These are phyloP conservation scores for Psittacula derbiana DNA, from an alignment of 2,797 vertebrate genomes.

Conservation along the genomic window DNA sequence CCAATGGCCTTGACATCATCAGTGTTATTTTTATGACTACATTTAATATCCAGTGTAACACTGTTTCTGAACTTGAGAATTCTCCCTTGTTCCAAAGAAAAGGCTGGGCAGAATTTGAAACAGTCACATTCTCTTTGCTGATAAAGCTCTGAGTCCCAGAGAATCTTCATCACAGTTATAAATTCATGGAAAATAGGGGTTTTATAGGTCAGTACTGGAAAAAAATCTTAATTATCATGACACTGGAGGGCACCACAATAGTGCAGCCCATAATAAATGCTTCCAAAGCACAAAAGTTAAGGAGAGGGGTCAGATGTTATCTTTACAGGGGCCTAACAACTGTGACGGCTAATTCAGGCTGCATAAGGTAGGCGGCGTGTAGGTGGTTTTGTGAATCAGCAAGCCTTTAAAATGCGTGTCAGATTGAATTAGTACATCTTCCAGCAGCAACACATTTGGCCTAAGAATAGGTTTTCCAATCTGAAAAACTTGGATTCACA, in stretches of 20 bases:
- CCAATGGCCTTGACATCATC: neutral
- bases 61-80: neutral
- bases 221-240: neutral
- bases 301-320: conserved; percentile 34
- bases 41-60: neutral
- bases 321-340: conserved; percentile 33
- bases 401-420: conserved; percentile 45
- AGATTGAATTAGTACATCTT: conserved; percentile 15
- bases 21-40: neutral
- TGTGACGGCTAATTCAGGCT: conserved; percentile 8
- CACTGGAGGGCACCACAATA: neutral
- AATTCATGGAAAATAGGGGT: neutral
- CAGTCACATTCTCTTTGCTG: neutral
- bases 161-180: neutral
- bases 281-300: conserved; percentile 42
- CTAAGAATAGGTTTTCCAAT: conserved; percentile 2
- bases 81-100: neutral
- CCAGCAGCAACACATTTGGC: conserved; percentile 1
- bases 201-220: neutral
- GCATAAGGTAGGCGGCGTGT: neutral
- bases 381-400: conserved; percentile 32
- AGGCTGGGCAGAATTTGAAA: neutral
- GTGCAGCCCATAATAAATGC: neutral
- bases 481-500: neutral
- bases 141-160: neutral